Percentiles rank a stretch among this genome's conserved stretches.
These are phyloP conservation scores for Geopemphigus sp. DNA, from an alignment of 1,140 invertebrate species.

Conservation along the genomic window DNA sequence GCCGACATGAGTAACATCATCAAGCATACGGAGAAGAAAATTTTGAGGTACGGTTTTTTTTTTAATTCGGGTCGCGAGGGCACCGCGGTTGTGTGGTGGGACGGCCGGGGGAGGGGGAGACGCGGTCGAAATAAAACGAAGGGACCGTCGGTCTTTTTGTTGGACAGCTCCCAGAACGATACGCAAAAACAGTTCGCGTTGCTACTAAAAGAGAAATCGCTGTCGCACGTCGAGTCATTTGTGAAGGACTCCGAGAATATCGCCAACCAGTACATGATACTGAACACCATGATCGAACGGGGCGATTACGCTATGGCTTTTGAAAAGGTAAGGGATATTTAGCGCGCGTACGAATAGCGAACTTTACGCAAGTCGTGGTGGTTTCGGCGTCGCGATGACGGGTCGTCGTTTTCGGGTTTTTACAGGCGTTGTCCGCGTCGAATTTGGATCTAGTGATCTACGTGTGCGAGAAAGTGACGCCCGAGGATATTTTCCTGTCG, in stretches of 20 bases:
- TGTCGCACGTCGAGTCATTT: neutral
- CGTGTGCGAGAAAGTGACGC: conserved; percentile 79
- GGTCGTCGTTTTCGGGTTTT: too few relatives aligned
- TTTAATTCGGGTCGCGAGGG: too few relatives aligned
- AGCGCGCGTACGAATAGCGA: too few relatives aligned
- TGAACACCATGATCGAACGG: neutral
- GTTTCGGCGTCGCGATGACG: too few relatives aligned
- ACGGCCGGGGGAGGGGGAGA: too few relatives aligned
- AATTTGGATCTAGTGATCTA: conserved; percentile 74
- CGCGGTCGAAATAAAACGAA: too few relatives aligned
- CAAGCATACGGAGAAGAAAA: conserved; percentile 16
- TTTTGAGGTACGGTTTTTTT: conserved; percentile 10
- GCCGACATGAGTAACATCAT: conserved; percentile 8
- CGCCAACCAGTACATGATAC: neutral
- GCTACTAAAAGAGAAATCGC: neutral
- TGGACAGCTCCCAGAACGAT: conserved; percentile 9
- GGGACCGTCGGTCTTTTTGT: too few relatives aligned
- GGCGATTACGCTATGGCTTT: conserved; percentile 1
- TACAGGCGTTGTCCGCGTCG: conserved; percentile 76
- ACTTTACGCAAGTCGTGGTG: too few relatives aligned
- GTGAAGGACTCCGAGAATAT: neutral
- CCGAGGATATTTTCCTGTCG: conserved; percentile 69
- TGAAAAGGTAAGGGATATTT: conserved; percentile 22
- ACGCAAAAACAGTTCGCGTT: conserved; percentile 28
- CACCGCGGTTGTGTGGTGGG: too few relatives aligned